These are phyloP conservation scores for Lordiphosa andalusiaca DNA, from an alignment of 2,888 invertebrate genomes.

Conservation along the genomic window DNA sequence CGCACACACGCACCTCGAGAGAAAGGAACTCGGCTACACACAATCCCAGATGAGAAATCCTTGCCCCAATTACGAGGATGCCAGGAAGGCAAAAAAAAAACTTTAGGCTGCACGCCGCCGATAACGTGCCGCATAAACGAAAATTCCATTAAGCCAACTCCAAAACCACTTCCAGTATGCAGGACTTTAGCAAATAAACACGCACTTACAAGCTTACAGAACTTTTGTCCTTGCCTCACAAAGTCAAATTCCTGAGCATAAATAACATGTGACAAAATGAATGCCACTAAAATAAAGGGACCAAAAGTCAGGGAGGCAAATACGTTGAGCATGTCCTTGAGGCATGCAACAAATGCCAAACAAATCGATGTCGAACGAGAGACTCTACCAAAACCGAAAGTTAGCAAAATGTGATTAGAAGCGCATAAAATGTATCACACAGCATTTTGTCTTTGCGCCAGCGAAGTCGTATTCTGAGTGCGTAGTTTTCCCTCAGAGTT, in stretches of 20 bases:
- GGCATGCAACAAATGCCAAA: slow-evolving; percentile 65
- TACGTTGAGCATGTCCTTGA: slow-evolving; percentile 40
- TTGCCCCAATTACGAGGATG: slow-evolving; percentile 52
- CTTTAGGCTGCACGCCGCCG: slow-evolving; percentile 44
- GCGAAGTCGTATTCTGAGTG: slow-evolving; percentile 42
- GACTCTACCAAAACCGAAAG: slow-evolving; percentile 25
- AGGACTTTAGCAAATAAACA: slow-evolving; percentile 56
- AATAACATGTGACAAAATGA: slow-evolving; percentile 66
- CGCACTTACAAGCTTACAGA: slow-evolving; percentile 58
- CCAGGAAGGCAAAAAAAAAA: slow-evolving; percentile 19
- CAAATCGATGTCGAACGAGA: slow-evolving; percentile 53
- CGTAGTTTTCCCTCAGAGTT: neutral
- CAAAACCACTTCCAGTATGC: slow-evolving; percentile 26
- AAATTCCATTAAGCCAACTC: slow-evolving; percentile 56
- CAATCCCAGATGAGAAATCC: slow-evolving; percentile 25
- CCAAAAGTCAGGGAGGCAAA: slow-evolving; percentile 38
- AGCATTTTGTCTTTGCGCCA: slow-evolving; percentile 25
- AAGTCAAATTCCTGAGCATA: slow-evolving; percentile 37
- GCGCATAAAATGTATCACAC: slow-evolving; percentile 51
- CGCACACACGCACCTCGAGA: slow-evolving; percentile 13
- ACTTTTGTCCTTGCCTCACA: slow-evolving; percentile 15
- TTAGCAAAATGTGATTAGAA: slow-evolving; percentile 59
- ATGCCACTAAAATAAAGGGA: slow-evolving; percentile 54
- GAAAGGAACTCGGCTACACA: neutral
- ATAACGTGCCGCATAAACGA: slow-evolving; percentile 52